Percentiles rank a stretch among this genome's conserved stretches.
phyloP scores from a whole-genome alignment of 2,113 vertebrate species.

The Pyxicephalus adspersus region DNA sequence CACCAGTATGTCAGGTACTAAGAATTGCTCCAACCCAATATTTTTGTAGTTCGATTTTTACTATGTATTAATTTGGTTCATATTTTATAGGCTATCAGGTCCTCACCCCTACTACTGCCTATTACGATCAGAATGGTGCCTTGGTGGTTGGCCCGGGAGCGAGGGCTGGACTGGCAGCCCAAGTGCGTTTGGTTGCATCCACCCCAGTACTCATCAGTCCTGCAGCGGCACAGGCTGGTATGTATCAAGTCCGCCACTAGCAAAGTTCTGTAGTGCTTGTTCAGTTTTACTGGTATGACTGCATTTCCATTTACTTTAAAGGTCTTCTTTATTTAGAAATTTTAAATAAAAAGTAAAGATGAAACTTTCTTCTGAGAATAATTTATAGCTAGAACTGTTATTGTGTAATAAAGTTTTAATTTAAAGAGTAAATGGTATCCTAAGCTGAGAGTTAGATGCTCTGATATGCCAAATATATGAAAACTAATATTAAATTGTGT shows the following conservation, averaged over 20 bases:
- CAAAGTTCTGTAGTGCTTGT: too few species aligned
- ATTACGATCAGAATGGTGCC: slow-evolving; percentile 94
- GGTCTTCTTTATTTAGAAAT: too few species aligned
- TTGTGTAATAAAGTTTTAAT: too few species aligned
- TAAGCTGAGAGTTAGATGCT: too few species aligned
- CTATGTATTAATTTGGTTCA: background rate
- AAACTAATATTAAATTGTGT: too few species aligned
- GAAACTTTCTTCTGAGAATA: background rate
- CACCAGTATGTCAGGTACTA: slow-evolving; percentile 89
- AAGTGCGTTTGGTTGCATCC: slow-evolving; percentile 89
- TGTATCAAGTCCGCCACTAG: background rate
- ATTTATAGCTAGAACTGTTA: background rate
- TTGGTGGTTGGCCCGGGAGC: slow-evolving; percentile 93
- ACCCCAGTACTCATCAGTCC: slow-evolving; percentile 93
- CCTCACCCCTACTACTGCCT: slow-evolving; percentile 91
- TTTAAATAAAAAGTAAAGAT: too few species aligned
- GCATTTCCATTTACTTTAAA: too few species aligned
- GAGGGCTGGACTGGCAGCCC: slow-evolving; percentile 86
- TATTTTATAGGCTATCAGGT: slow-evolving; percentile 87
- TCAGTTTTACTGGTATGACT: too few species aligned
- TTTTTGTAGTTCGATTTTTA: background rate
- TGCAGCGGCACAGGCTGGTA: slow-evolving; percentile 93
- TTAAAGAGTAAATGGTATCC: too few species aligned
- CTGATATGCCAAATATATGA: too few species aligned
- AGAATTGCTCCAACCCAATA: background rate